phyloP scores from a whole-genome alignment of 2,797 vertebrate species.

The Melanotaenia pygmaea region DNA sequence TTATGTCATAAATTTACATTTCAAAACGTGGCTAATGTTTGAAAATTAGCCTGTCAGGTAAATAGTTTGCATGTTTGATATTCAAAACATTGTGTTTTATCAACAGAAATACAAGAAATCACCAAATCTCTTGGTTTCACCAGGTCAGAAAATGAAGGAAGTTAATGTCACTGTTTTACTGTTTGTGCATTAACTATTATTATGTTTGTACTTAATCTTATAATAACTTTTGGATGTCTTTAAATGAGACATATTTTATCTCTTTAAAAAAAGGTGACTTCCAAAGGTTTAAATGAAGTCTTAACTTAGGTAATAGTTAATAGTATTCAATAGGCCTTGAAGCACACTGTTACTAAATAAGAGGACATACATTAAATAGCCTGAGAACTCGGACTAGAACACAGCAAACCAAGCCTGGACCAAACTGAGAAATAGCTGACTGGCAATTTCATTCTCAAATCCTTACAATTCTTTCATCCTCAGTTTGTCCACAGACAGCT shows the following conservation, averaged over 20 bases:
- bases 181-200: background rate
- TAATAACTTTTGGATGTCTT: background rate
- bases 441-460: constrained; percentile 9
- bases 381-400: background rate
- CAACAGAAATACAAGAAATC: background rate
- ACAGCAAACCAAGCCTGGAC: background rate
- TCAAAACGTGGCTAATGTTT: constrained; percentile 4
- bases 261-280: background rate
- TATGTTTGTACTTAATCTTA: constrained; percentile 31
- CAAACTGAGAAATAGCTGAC: background rate
- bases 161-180: constrained; percentile 14
- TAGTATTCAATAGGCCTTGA: background rate
- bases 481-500: background rate
- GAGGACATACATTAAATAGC: background rate
- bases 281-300: no score
- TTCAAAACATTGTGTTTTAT: background rate
- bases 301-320: background rate
- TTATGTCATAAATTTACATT: background rate
- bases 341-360: background rate
- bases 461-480: background rate
- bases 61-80: background rate
- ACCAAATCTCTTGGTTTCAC: background rate
- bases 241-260: background rate
- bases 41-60: background rate
- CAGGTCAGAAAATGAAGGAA: background rate